phyloP scores from a whole-genome alignment of 2,797 vertebrate species.

The Neosilurus mollespiculum region DNA sequence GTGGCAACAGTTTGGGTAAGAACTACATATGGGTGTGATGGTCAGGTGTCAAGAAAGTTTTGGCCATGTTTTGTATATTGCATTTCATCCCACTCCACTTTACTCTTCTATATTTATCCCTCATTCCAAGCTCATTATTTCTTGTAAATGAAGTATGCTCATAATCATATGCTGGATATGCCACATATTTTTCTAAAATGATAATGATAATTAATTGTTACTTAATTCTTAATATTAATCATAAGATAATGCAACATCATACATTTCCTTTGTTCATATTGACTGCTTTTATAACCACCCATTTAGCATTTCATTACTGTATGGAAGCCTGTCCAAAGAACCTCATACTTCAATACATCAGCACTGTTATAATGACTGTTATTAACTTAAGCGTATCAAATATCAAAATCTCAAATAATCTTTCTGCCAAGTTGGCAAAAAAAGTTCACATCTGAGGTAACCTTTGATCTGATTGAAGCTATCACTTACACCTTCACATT shows the following conservation, averaged over 20 bases:
- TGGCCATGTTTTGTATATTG: not conserved
- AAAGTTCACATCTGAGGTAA: not conserved
- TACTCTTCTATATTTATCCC: not conserved
- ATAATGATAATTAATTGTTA: not conserved
- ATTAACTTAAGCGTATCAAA: slow-evolving; percentile 5
- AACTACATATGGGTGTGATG: not conserved
- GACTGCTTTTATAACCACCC: not conserved
- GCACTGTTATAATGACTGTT: not conserved
- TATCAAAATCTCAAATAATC: not conserved
- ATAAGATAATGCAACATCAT: not conserved
- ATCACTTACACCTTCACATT: slow-evolving; percentile 3
- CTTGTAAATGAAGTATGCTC: not conserved
- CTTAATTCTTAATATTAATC: no score
- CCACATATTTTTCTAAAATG: not conserved
- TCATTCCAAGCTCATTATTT: not conserved
- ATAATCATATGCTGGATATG: not conserved
- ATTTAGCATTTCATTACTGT: not conserved
- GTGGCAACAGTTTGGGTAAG: not conserved
- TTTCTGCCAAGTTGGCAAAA: slow-evolving; percentile 1
- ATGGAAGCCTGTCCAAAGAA: not conserved
- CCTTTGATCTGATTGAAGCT: slow-evolving; percentile 10
- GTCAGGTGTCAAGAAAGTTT: not conserved
- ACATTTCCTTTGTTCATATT: not conserved
- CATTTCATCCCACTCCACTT: not conserved
- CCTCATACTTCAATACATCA: slow-evolving; percentile 9